Conservation (phyloP, 1,140 invertebrate genomes). For the Belonocnema kinseyi region DNA sequence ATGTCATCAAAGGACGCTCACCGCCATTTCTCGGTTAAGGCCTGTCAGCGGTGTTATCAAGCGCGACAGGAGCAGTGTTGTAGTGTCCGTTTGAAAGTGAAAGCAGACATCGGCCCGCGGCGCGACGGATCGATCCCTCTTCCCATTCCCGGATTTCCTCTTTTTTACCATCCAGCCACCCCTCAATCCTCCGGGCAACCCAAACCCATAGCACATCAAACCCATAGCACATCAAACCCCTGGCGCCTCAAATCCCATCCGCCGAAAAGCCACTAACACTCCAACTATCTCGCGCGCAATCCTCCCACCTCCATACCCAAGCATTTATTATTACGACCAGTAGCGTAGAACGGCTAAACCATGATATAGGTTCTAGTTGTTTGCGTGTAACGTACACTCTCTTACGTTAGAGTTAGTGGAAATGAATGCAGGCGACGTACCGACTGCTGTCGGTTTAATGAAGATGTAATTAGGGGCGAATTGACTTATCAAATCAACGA, state of each 20-base stretch:
- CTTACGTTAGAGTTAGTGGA: slow-evolving; percentile 43
- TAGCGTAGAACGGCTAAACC: slow-evolving; percentile 67
- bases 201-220: slow-evolving; percentile 1
- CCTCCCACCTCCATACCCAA: slow-evolving; percentile 33
- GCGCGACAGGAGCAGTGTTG: slow-evolving; percentile 42
- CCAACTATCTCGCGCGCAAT: slow-evolving; percentile 29
- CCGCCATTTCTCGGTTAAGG: background rate
- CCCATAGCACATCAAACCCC: background rate
- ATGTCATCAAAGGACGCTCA: background rate
- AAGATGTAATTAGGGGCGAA: slow-evolving; percentile 69
- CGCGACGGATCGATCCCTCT: slow-evolving; percentile 71
- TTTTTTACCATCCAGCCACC: slow-evolving; percentile 49
- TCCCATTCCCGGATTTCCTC: slow-evolving; percentile 44
- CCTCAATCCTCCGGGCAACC: slow-evolving; percentile 9
- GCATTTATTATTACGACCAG: slow-evolving; percentile 54
- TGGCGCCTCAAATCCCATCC: slow-evolving; percentile 16
- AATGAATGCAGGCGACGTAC: slow-evolving; percentile 32
- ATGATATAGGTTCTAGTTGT: slow-evolving; percentile 63
- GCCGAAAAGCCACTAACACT: slow-evolving; percentile 32
- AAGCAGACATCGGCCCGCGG: slow-evolving; percentile 69
- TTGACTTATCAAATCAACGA: slow-evolving; percentile 12
- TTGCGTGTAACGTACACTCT: slow-evolving; percentile 49
- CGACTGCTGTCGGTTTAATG: slow-evolving; percentile 64
- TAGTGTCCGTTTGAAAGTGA: slow-evolving; percentile 51
- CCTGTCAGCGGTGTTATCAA: slow-evolving; percentile 34